Base-by-base conservation (phyloP, 2,797 vertebrate genomes). In the Falco naumanni region DNA sequence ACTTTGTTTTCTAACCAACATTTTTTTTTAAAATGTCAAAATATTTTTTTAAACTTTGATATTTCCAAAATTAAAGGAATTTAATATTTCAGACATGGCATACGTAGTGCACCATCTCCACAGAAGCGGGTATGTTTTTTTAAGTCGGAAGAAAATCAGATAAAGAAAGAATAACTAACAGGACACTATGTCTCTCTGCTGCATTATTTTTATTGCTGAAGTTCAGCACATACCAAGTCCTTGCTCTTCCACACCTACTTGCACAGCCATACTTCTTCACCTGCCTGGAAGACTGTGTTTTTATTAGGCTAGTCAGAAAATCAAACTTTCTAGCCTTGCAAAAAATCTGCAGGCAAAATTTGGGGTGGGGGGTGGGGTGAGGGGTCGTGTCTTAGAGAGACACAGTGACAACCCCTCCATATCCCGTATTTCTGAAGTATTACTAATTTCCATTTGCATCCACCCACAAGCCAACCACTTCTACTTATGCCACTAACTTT, bases 81-180 rank as follows among this genome's bases (percentile, higher is more conserved):
- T 76, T 57, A 61, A 16, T 78, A 76, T 82, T 95, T 89, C 72
- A 72, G 54, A 65, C 33, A 43, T 31, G 48, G 56, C 8, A 39
- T 24, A 43, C 25, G 11, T 16, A 78, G 13, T 20, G 22, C 66
- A 45, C 20, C 65, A 39, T 69, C 29, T 11, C 43, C 20, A 26
- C 28, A 15, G 66, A 79, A 41, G 39, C 3, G 31, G 20, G 11
- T 53, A 48, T 26, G 20, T 2, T 74, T 91, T 69, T 11, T 74
- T 31, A 84, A 84, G 43, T 22, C 60, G 84, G 81, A 92, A 95
- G 56, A 91, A 89, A 92, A 82, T 50, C 37, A 61, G 39, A 68
- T 45, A 45, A 63, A 87, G 20, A 45, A 63, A 74, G 33, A 57
- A 53, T 31, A 80, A 85, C 43, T 37, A 91, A 31, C 8, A 66